Evolutionary conservation across 2,888 invertebrate species (phyloP), one percentile per base, ranked within the genome.

Genomic region (Dynastes maya): DNA sequence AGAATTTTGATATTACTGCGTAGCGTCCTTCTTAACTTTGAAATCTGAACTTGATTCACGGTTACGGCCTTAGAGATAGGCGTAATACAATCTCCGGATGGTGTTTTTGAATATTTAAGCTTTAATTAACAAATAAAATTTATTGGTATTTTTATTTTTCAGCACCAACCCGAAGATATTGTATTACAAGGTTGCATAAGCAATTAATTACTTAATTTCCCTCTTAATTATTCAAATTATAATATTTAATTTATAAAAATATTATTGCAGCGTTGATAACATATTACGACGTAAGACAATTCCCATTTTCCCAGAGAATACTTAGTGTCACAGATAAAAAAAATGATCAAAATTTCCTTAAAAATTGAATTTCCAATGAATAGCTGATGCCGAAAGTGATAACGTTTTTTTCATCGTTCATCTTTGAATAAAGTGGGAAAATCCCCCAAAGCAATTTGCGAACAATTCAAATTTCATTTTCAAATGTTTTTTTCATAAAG

Each of bases 371-470:
- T 55, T 55, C 55, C 55, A 55, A 55, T 16, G 55, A 55, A 55
- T 55, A 55, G 55, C 55, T 55, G 55, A 55, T 37, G 64, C 29
- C 11, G 64, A 64, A 37, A 64, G 64, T 64, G 64, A 64, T 29
- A 64, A 64, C 9, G 4, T 64, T 9, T 32, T 37, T 64, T 64
- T 64, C 45, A 2, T 64, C 64, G 29, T 32, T 37, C 32, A 37
- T 64, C 64, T 29, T 37, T 6, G 64, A 64, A 27, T 27, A 63
- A 63, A 32, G 29, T 64, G 64, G 32, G 37, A 64, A n/a, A 64
- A 32, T 64, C 32, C 13, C 64, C 64, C 32, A 64, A 64, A 37
- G 64, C 64, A 37, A 64, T 64, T 64, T 64, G 32, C 64, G 64
- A 64, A 64, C 32, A 64, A 64, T 64, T 64, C 32, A n/a, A 64